phyloP scores from a whole-genome alignment of 2,888 invertebrate species.

The Drosophila eohydei region DNA sequence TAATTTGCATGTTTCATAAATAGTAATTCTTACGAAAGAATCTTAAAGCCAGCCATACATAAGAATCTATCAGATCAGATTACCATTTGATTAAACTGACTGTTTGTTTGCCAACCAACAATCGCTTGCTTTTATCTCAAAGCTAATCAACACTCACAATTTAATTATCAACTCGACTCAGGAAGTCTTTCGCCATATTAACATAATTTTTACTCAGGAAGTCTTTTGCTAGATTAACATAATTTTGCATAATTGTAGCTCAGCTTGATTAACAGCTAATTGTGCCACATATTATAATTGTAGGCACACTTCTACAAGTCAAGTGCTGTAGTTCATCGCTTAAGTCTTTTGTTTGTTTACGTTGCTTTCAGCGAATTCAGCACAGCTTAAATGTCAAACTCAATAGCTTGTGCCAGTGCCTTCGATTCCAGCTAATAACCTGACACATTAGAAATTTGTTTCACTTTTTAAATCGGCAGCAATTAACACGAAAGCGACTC shows the following conservation, averaged over 20 bases:
- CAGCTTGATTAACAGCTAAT: slow-evolving; percentile 1
- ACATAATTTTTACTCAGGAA: slow-evolving; percentile 8
- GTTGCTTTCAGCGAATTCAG: slow-evolving; percentile 38
- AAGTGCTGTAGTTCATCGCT: slow-evolving; percentile 24
- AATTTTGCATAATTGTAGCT: neutral
- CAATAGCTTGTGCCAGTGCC: slow-evolving; percentile 49
- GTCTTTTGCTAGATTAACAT: slow-evolving; percentile 7
- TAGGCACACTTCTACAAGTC: neutral
- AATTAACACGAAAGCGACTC: slow-evolving; percentile 64
- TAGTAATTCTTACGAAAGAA: too few species aligned
- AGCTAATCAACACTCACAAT: neutral
- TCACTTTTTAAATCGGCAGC: slow-evolving; percentile 75
- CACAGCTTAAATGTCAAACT: slow-evolving; percentile 18
- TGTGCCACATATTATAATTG: slow-evolving; percentile 7
- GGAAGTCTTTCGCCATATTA: slow-evolving; percentile 11
- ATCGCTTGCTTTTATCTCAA: neutral
- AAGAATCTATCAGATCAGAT: too few species aligned
- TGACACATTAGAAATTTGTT: slow-evolving; percentile 75
- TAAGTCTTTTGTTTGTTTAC: slow-evolving; percentile 32
- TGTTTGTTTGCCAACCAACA: too few species aligned
- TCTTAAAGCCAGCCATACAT: too few species aligned
- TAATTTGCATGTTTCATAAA: too few species aligned
- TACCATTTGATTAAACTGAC: too few species aligned
- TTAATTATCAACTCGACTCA: neutral
- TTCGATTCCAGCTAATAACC: slow-evolving; percentile 70